These are phyloP conservation scores for Xiphias gladius DNA, from an alignment of 2,113 vertebrate species.

Conservation along the genomic window DNA sequence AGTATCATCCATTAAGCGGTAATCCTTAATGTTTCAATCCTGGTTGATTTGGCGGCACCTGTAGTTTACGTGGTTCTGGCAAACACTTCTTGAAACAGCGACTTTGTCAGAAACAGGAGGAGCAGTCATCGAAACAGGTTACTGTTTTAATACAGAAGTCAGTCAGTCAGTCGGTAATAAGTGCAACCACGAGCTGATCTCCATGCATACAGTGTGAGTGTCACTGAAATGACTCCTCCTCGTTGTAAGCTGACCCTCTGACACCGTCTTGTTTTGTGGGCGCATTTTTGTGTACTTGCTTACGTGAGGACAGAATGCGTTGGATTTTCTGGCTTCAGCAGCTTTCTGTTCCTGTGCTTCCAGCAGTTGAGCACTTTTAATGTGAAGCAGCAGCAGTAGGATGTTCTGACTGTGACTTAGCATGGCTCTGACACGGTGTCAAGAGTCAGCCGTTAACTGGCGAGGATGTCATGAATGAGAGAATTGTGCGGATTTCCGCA, in stretches of 20 bases:
- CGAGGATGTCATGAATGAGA: not conserved
- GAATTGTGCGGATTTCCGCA: no score
- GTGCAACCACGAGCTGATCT: not conserved
- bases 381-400: no score
- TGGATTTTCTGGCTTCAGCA: no score
- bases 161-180: not conserved
- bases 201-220: no score
- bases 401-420: no score
- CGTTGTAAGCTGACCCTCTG: no score
- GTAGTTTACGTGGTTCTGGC: not conserved
- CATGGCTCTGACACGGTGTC: not conserved
- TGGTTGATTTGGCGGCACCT: not conserved
- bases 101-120: not conserved
- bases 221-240: no score
- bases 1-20: slow-evolving; percentile 78
- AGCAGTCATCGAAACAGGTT: not conserved
- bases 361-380: no score
- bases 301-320: no score
- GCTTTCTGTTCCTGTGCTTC: no score
- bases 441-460: not conserved
- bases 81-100: not conserved
- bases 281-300: no score
- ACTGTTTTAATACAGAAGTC: not conserved
- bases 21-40: not conserved
- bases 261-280: no score